Evolutionary conservation across 1,140 invertebrate species (phyloP).

Genomic region (Drosophila tani): DNA sequence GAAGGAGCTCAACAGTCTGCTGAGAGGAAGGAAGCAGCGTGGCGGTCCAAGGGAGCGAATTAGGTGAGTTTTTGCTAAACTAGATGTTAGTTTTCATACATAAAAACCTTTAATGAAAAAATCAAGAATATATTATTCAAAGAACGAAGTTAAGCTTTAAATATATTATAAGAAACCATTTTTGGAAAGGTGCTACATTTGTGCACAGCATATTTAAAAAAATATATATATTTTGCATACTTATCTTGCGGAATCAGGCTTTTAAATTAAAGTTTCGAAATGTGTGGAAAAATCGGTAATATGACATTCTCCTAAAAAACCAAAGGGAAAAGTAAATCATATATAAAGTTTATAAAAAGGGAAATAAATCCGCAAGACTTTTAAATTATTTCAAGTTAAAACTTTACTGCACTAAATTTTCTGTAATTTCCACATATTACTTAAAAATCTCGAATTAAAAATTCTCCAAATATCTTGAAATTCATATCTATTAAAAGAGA

Average conservation of each 20-base stretch:
- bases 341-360: not conserved
- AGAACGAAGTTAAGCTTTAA: not conserved
- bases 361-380: not conserved
- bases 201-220: no score
- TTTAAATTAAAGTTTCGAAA: not conserved
- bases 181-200: no score
- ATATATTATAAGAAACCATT: no score
- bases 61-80: slow-evolving; percentile 55
- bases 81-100: no score
- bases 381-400: no score
- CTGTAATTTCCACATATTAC: not conserved
- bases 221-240: no score
- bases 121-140: no score
- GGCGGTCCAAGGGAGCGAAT: slow-evolving; percentile 61
- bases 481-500: slow-evolving; percentile 5
- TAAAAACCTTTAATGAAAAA: no score
- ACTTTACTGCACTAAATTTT: no score
- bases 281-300: not conserved
- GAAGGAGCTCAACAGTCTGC: slow-evolving; percentile 85
- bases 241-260: no score
- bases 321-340: not conserved
- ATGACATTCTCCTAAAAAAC: not conserved
- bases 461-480: not conserved
- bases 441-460: not conserved
- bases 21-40: slow-evolving; percentile 59